These are phyloP conservation scores for Daphoenositta chrysoptera DNA, from an alignment of 2,113 vertebrate genomes.

Conservation along the genomic window DNA sequence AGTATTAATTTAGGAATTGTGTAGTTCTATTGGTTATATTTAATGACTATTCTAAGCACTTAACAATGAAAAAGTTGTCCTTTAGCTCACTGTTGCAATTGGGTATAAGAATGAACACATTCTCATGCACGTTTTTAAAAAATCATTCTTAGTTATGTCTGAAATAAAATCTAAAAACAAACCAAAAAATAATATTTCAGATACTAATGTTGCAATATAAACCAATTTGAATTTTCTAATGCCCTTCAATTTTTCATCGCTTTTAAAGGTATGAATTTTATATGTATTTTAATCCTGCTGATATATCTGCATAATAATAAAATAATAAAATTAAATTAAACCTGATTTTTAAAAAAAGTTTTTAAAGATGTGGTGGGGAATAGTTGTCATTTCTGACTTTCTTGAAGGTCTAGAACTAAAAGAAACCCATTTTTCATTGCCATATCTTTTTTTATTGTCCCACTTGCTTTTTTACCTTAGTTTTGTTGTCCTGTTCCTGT, in stretches of 20 bases:
- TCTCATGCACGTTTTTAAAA: conserved; percentile 73
- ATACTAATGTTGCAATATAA: conserved; percentile 70
- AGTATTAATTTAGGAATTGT: conserved; percentile 17
- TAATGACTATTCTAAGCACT: background rate
- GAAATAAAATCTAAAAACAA: conserved; percentile 68
- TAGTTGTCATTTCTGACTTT: conserved; percentile 65
- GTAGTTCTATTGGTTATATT: background rate
- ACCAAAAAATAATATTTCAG: conserved; percentile 45
- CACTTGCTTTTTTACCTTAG: background rate
- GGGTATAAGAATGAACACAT: conserved; percentile 16
- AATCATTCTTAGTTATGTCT: conserved; percentile 59
- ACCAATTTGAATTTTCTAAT: conserved; percentile 64
- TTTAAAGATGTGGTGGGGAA: conserved; percentile 73
- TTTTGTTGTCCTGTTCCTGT: background rate
- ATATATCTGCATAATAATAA: conserved; percentile 43
- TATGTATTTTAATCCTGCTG: conserved; percentile 11
- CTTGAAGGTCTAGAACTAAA: conserved; percentile 38
- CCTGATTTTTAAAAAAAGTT: conserved; percentile 26
- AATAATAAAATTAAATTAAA: conserved; percentile 69
- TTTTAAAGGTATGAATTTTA: conserved; percentile 59
- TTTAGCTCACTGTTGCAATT: conserved; percentile 25
- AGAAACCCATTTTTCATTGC: conserved; percentile 26
- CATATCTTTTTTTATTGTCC: background rate
- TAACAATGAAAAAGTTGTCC: background rate
- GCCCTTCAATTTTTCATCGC: conserved; percentile 36